A percentile compares a stretch with the other conserved stretches of the same genome.
Evolutionary conservation across 2,797 vertebrate species (phyloP).

Genomic region (Clarias pachynema): DNA sequence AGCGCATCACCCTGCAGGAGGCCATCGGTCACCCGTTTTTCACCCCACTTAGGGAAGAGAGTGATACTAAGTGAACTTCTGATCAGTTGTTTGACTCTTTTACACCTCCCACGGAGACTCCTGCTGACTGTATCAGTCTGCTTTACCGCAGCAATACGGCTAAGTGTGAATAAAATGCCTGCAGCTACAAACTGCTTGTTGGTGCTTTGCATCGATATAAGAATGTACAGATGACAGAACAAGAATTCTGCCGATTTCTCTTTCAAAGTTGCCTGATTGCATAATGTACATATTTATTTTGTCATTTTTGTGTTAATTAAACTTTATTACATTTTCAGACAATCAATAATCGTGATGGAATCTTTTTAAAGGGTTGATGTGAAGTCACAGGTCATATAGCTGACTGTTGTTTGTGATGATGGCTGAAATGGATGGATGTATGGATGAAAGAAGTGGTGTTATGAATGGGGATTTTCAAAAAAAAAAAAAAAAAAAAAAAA

Average conservation of each 20-base stretch:
- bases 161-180: not conserved
- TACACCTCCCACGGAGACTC: slow-evolving; percentile 53
- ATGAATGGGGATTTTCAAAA: too few species aligned
- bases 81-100: slow-evolving; percentile 40
- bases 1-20: slow-evolving; percentile 82
- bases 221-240: not conserved
- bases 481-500: too few species aligned
- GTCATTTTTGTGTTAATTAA: slow-evolving; percentile 37
- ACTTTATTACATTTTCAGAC: slow-evolving; percentile 24
- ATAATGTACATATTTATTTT: slow-evolving; percentile 60
- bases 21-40: slow-evolving; percentile 87
- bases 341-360: not conserved
- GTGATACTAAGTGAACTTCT: slow-evolving; percentile 39
- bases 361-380: not conserved
- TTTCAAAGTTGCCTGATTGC: slow-evolving; percentile 53
- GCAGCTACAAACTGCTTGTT: not conserved
- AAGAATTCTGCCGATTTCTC: not conserved
- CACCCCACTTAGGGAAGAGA: slow-evolving; percentile 61
- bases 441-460: too few species aligned
- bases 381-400: too few species aligned
- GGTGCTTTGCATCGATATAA: not conserved
- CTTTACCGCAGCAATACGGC: slow-evolving; percentile 32
- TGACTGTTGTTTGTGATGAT: too few species aligned
- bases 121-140: slow-evolving; percentile 79
- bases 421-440: too few species aligned